Evolutionary conservation across 2,888 invertebrate genomes (phyloP).

Genomic region (Morinoia aosen): DNA sequence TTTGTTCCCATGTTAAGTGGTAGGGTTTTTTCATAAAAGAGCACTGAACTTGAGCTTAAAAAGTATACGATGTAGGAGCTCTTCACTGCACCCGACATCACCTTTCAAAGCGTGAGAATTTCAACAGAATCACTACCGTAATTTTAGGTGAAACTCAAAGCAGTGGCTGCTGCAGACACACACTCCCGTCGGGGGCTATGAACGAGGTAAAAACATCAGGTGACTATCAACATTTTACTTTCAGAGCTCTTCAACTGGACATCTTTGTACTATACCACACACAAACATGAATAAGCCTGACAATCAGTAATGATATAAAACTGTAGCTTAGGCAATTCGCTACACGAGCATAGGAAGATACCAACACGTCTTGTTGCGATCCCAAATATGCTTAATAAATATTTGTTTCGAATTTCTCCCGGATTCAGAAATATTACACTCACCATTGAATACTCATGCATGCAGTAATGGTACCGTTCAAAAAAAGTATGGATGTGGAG

Average conservation of each 20-base stretch:
- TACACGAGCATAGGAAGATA: not conserved
- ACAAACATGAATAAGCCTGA: not conserved
- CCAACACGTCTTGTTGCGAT: not conserved
- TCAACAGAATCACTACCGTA: not conserved
- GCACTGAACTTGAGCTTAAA: not conserved
- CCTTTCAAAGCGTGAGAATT: not conserved
- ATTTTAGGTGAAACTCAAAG: not conserved
- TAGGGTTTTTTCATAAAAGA: not conserved
- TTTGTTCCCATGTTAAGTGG: not conserved
- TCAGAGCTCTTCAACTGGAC: not conserved
- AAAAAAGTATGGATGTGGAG: not conserved
- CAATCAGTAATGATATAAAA: not conserved
- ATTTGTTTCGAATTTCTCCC: not conserved
- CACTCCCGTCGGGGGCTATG: conserved; percentile 7
- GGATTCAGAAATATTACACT: not conserved
- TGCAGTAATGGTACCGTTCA: not conserved
- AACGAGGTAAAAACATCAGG: not conserved
- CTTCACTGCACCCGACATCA: not conserved
- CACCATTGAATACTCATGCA: not conserved
- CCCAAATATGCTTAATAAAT: not conserved
- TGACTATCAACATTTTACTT: not conserved
- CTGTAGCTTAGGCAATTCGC: not conserved
- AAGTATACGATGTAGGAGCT: not conserved
- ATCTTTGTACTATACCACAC: not conserved
- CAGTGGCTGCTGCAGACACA: not conserved